Evolutionary conservation across 2,888 invertebrate genomes (phyloP).

Genomic region (Pyrocoelia pectoralis): DNA sequence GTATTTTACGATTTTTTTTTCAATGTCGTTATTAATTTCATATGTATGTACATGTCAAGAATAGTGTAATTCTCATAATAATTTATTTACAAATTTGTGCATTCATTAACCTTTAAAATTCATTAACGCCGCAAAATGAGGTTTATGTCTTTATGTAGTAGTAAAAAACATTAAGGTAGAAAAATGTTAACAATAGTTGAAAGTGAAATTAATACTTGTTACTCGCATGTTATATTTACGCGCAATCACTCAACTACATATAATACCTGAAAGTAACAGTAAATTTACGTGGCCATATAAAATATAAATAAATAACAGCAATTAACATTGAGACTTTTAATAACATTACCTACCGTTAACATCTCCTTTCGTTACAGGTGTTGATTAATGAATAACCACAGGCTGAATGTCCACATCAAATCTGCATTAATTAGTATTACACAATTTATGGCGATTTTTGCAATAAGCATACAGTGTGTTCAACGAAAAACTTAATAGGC

Average conservation of each 20-base stretch:
- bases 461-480: too few species aligned
- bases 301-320: background rate
- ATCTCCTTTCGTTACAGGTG: background rate
- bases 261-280: constrained; percentile 11
- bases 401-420: too few species aligned
- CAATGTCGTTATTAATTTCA: background rate
- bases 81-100: background rate
- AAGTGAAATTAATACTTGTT: background rate
- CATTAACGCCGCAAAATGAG: background rate
- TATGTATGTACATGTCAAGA: background rate
- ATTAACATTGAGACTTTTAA: background rate
- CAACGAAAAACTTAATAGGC: too few species aligned
- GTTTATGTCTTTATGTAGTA: background rate
- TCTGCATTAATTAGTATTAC: too few species aligned
- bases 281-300: background rate
- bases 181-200: background rate
- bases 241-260: background rate
- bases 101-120: constrained; percentile 9
- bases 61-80: background rate
- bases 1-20: background rate
- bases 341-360: background rate
- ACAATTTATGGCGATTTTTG: too few species aligned
- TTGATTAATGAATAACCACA: too few species aligned
- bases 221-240: background rate
- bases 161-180: background rate